Evolutionary conservation across 2,888 invertebrate species (phyloP).

Genomic region (Diplolepis rosae): DNA sequence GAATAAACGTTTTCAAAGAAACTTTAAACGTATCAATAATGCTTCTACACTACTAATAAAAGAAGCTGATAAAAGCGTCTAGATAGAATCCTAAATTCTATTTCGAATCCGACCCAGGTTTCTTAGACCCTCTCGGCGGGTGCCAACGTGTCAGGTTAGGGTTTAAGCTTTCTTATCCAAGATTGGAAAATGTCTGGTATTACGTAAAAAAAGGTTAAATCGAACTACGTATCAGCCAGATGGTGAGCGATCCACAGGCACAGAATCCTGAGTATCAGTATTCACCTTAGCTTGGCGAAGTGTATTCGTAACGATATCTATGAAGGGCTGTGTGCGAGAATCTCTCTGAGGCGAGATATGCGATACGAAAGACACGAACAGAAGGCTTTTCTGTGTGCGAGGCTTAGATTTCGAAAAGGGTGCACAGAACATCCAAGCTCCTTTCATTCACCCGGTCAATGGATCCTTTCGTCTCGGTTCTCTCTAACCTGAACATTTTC

Average conservation of each 20-base stretch:
- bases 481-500: constrained; percentile 42
- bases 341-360: constrained; percentile 49
- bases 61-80: no score
- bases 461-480: constrained; percentile 48
- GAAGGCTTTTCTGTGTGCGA: constrained; percentile 44
- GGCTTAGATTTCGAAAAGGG: constrained; percentile 60
- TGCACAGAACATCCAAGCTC: constrained; percentile 42
- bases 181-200: constrained; percentile 64
- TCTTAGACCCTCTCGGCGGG: constrained; percentile 56
- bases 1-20: no score
- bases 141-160: constrained; percentile 42
- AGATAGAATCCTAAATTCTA: constrained; percentile 57
- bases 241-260: constrained; percentile 61
- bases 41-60: no score
- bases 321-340: constrained; percentile 50
- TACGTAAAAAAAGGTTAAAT: constrained; percentile 64
- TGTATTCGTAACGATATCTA: constrained; percentile 45
- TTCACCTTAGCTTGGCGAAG: constrained; percentile 38
- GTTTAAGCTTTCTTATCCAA: constrained; percentile 44
- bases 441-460: constrained; percentile 58
- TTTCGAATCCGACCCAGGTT: constrained; percentile 55
- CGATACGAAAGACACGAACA: constrained; percentile 52
- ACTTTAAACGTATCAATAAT: no score
- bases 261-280: constrained; percentile 51
- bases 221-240: constrained; percentile 68